Conservation (phyloP, 2,797 vertebrate species). For the Heterohyrax brucei region DNA sequence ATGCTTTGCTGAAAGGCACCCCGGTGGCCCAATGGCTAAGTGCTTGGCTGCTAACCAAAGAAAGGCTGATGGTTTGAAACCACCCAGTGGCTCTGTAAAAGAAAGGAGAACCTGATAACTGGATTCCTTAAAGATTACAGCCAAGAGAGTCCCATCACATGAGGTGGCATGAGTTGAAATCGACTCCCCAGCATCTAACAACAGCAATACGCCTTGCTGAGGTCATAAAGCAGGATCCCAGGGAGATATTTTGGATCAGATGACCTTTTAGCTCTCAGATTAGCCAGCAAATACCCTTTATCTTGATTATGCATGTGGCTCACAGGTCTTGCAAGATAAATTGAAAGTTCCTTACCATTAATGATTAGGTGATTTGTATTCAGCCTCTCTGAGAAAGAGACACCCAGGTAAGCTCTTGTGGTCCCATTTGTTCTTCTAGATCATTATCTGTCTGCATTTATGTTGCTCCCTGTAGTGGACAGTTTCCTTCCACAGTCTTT, state of each 20-base stretch:
- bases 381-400: not conserved
- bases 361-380: not conserved
- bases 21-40: no score
- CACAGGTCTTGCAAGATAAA: not conserved
- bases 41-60: no score
- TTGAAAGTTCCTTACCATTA: not conserved
- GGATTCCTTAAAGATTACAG: no score
- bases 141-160: no score
- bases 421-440: no score
- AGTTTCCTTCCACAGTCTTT: fast-evolving
- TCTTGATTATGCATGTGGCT: not conserved
- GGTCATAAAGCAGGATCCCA: not conserved
- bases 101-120: no score
- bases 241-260: not conserved
- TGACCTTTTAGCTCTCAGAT: not conserved
- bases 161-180: not conserved
- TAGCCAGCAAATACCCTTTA: not conserved
- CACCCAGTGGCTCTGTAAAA: no score
- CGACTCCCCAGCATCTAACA: not conserved
- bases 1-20: no score
- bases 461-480: not conserved
- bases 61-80: no score
- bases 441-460: fast-evolving
- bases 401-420: not conserved
- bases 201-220: not conserved